Evolutionary conservation across 1,140 invertebrate species (phyloP).

Genomic region (Protaetia brevitarsis): DNA sequence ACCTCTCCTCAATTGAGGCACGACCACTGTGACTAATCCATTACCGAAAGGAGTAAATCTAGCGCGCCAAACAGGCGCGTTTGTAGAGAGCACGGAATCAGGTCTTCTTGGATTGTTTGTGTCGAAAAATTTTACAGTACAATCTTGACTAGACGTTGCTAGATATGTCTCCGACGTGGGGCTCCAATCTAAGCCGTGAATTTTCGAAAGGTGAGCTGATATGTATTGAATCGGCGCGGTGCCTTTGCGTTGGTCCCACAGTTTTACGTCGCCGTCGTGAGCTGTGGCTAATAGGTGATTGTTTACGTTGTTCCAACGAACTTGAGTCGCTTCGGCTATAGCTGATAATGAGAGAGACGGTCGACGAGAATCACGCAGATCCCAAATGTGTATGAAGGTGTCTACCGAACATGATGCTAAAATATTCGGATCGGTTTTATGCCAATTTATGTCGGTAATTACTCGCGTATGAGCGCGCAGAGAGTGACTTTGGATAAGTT

Average conservation of each 20-base stretch:
- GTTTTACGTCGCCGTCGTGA: constrained; percentile 91
- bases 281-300: constrained; percentile 84
- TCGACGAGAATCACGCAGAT: constrained; percentile 79
- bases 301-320: constrained; percentile 87
- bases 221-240: constrained; percentile 87
- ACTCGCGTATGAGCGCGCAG: constrained; percentile 82
- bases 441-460: constrained; percentile 92
- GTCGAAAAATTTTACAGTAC: constrained; percentile 93
- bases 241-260: constrained; percentile 92
- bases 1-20: constrained; percentile 72
- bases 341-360: constrained; percentile 78
- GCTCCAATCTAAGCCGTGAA: constrained; percentile 93
- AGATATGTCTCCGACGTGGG: constrained; percentile 79
- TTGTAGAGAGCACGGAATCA: constrained; percentile 78
- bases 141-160: constrained; percentile 92
- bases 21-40: constrained; percentile 85
- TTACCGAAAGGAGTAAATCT: constrained; percentile 84
- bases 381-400: constrained; percentile 92
- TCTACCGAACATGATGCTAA: constrained; percentile 92
- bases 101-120: constrained; percentile 76
- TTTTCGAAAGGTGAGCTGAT: constrained; percentile 88
- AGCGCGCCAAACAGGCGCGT: constrained; percentile 90
- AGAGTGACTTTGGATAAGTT: constrained; percentile 68
- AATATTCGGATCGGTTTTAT: constrained; percentile 81
- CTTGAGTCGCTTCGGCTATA: constrained; percentile 85